Evolutionary conservation across 1,140 invertebrate genomes (phyloP), one percentile per base, ranked within the genome.

Genomic region (Drosophila repletoides): DNA sequence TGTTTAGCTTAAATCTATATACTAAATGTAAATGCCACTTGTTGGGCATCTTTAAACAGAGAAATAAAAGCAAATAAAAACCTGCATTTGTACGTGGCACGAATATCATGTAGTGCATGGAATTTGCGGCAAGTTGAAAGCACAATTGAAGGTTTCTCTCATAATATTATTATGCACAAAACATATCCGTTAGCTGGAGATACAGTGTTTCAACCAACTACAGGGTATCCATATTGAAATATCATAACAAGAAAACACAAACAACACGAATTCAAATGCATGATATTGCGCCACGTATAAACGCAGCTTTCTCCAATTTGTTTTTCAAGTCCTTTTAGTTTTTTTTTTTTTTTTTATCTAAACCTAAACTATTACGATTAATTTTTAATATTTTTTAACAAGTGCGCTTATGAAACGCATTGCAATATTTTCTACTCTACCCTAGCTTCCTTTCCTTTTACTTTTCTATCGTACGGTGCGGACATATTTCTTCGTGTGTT

Each of bases 391-490:
- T 24, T 55, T 34, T 45, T 46, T 56, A 73, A 43, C 48, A 83
- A 84, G 77, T 83, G 77, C 77, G 77, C 77, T 83, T 83, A 74
- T 79, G 19, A 83, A 83, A 84, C 79, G 79, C 79, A 79, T 79
- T 83, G 79, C 79, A 84, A 84, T 83, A 84, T 74, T 73, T 67
- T 45, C 22, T 9, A 36, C 19, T 40, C 22, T 55, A 22, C n/a
- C 60, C 48, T 4, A 28, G 68, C 48, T 48, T 34, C 36, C 12
- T 7, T 29, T 31, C 40, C 19, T 52, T 36, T 36, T 48, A 63
- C 19, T 49, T 53, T 56, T 71, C 38, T 38, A 53, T 34, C 38
- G 26, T 49, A 31, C 29, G 55, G 51, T 73, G 60, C 71, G 63
- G 56, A 56, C 24, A 48, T 70, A 55, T 63, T 80, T 77, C 59